Conservation (phyloP, 1,140 invertebrate species). For the Trypoxylus dichotomus region DNA sequence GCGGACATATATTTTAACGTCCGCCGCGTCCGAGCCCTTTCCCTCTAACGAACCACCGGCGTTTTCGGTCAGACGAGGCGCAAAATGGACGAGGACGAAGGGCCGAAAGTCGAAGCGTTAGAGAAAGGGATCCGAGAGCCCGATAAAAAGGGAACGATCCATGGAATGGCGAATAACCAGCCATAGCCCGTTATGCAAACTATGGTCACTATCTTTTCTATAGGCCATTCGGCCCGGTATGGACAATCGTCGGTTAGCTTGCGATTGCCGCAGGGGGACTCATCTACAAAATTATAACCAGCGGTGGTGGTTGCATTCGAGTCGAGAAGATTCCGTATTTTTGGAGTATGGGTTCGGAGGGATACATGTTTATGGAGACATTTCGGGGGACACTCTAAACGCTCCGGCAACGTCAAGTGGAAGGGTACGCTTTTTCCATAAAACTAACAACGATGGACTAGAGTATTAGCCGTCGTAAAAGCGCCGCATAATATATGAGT, state of each 20-base stretch:
- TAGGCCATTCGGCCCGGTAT: constrained; percentile 44
- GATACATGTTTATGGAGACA: constrained; percentile 27
- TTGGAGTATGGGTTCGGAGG: not conserved
- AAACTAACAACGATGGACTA: constrained; percentile 33
- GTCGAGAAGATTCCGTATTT: constrained; percentile 31
- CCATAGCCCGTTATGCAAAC: constrained; percentile 47
- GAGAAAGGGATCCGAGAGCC: constrained; percentile 36
- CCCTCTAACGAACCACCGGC: constrained; percentile 26
- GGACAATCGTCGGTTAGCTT: constrained; percentile 47
- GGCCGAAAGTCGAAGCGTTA: not conserved
- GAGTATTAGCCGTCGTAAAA: constrained; percentile 13
- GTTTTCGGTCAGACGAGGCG: constrained; percentile 38
- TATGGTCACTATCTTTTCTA: constrained; percentile 46
- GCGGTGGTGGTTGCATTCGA: constrained; percentile 39
- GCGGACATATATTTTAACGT: not conserved
- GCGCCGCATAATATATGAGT: constrained; percentile 10
- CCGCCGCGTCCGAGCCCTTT: not conserved
- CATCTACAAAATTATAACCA: constrained; percentile 47
- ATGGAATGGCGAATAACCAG: constrained; percentile 43
- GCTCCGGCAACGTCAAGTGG: not conserved
- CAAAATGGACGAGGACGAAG: constrained; percentile 34
- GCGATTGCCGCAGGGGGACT: constrained; percentile 42
- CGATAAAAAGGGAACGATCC: constrained; percentile 45
- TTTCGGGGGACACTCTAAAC: not conserved
- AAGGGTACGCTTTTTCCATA: constrained; percentile 28